Conservation (phyloP, 1,140 invertebrate genomes). For the Geopemphigus sp. region DNA sequence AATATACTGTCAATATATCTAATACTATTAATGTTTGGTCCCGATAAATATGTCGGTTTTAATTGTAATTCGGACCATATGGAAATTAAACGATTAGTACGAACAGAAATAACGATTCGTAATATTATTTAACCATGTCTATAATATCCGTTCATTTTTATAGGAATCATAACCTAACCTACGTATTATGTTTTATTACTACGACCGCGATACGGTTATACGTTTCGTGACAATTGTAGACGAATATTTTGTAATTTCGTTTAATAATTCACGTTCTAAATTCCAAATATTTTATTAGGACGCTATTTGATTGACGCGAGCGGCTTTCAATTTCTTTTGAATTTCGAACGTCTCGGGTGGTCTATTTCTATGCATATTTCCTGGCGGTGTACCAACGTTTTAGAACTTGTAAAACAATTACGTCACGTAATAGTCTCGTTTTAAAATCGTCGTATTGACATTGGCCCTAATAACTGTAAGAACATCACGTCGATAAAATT, state of each 20-base stretch:
- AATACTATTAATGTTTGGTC: background rate
- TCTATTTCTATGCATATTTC: background rate
- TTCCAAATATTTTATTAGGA: too few species aligned
- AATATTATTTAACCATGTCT: too few species aligned
- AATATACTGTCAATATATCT: background rate
- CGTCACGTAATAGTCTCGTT: background rate
- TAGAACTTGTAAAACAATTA: background rate
- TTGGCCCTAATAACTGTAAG: background rate
- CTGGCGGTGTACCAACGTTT: background rate
- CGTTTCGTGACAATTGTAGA: too few species aligned
- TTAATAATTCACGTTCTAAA: too few species aligned
- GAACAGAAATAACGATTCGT: too few species aligned
- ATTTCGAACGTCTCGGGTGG: background rate
- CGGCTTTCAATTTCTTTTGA: constrained; percentile 8
- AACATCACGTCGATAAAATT: background rate
- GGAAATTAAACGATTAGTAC: too few species aligned
- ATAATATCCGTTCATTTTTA: too few species aligned
- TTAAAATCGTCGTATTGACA: background rate
- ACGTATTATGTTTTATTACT: too few species aligned
- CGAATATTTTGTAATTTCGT: too few species aligned
- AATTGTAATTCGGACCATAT: background rate
- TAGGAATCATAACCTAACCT: too few species aligned
- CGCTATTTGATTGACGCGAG: too few species aligned
- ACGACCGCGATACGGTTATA: too few species aligned
- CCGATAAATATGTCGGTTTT: background rate